Base-by-base conservation (phyloP, 2,888 invertebrate genomes). In the Pandemis corylana region DNA sequence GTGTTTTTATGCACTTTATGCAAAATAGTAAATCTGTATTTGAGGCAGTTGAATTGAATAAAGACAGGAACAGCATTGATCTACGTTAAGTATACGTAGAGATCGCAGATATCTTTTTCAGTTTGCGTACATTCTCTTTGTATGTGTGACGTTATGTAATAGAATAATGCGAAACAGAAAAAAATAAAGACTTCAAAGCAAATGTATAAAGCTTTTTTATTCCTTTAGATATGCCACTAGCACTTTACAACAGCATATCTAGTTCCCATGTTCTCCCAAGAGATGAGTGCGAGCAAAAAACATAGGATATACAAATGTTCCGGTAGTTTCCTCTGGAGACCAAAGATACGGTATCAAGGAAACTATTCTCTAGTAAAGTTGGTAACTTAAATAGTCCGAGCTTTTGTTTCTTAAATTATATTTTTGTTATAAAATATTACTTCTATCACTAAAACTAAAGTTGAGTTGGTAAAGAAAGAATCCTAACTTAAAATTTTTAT, bases 271-370 rank as follows among this genome's bases (percentile, higher is more conserved):
- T 59, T 59, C 5, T 61, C 74, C 69, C 74, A 42, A n/a, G 74
- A 59, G 74, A 53, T 49, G 61, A 41, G 59, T 59, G 41, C 20
- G 61, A 70, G 61, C 42, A 74, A 74, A 73, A 74, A 74, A 74
- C 69, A 74, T 66, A 51, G 61, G 42, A 74, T 74, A 74, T 65
- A 66, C 51, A 66, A 74, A 74, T 70, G 74, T 66, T 74, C 74
- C 74, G 61, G 69, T 51, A 66, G 65, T 36, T n/a, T 15, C 49
- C 74, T 66, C 69, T 44, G 2, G 69, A 66, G 74, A 44, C 41
- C 49, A 28, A 28, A 74, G 69, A 74, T 74, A 70, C 65, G 61
- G 69, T 74, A 70, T 74, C 69, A 66, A 65, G 65, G 69, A 74
- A 65, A 67, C 41, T 51, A 49, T 42, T 41, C 64, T 42, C 41